Percentiles rank a stretch among this genome's conserved stretches.
Evolutionary conservation across 1,140 invertebrate genomes (phyloP).

Genomic region (Sinonovacula constricta): DNA sequence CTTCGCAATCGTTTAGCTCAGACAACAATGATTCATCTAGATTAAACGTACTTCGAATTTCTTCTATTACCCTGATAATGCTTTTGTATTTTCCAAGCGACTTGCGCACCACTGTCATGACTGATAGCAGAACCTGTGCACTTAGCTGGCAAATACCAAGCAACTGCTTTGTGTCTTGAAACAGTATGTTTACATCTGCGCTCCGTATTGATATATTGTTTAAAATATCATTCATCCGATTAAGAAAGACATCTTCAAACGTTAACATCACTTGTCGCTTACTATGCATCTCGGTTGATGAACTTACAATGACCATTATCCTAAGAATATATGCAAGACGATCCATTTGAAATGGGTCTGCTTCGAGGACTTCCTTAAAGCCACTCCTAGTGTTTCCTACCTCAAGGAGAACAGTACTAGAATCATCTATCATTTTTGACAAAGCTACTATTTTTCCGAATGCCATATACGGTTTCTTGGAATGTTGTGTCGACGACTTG

Average conservation of each 20-base stretch:
- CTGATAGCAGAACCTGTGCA: background rate
- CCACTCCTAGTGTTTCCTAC: conserved; percentile 21
- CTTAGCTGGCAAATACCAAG: background rate
- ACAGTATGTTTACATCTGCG: background rate
- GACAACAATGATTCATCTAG: background rate
- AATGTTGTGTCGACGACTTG: no score
- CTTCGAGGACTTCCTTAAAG: conserved; percentile 19
- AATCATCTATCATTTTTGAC: conserved; percentile 14
- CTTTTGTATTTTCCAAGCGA: conserved; percentile 6
- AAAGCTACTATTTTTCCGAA: background rate
- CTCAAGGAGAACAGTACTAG: conserved; percentile 13
- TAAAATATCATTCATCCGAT: conserved; percentile 7
- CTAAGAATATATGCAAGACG: conserved; percentile 15
- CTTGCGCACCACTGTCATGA: background rate
- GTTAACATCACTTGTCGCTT: background rate
- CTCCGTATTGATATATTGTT: conserved; percentile 15
- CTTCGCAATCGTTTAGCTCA: background rate
- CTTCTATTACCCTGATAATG: background rate
- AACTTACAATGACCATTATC: conserved; percentile 26
- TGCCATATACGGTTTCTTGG: background rate
- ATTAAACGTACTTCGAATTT: background rate
- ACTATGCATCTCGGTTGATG: conserved; percentile 6
- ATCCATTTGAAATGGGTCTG: background rate
- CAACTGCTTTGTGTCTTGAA: background rate
- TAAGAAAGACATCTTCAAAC: conserved; percentile 1